Evolutionary conservation across 2,113 vertebrate genomes (phyloP).

Genomic region (Amblyornis subalaris): DNA sequence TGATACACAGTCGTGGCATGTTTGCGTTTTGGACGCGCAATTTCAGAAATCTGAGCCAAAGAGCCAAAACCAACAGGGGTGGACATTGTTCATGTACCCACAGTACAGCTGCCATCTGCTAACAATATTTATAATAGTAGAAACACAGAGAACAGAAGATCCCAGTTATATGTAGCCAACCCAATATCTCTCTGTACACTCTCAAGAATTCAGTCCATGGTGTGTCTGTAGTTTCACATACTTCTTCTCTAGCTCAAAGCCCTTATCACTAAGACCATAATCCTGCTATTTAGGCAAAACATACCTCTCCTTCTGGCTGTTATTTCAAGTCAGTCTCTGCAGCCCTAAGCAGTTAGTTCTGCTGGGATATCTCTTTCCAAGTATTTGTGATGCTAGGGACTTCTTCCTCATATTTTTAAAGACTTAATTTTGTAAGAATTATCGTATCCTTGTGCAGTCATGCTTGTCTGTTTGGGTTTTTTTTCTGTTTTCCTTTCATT

Average conservation of each 20-base stretch:
- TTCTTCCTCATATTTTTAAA: background rate
- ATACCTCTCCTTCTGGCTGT: background rate
- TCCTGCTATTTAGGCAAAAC: constrained; percentile 6
- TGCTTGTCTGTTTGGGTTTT: background rate
- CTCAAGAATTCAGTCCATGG: background rate
- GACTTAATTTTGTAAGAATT: background rate
- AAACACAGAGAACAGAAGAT: background rate
- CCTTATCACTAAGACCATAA: constrained; percentile 2
- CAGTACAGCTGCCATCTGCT: background rate
- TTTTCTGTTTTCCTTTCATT: background rate
- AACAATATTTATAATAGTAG: background rate
- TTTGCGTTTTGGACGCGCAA: background rate
- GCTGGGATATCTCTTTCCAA: background rate
- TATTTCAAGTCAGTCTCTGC: background rate
- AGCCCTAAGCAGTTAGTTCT: background rate
- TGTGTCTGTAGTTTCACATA: background rate
- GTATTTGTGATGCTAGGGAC: background rate
- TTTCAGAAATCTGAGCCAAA: background rate
- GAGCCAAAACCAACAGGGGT: background rate
- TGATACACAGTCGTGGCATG: background rate
- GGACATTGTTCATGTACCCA: background rate
- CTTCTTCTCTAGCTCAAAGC: background rate
- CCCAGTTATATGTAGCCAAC: background rate
- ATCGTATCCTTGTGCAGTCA: background rate
- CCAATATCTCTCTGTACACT: background rate